Evolutionary conservation across 2,113 vertebrate species (phyloP), one percentile per base, ranked within the genome.

Genomic region (Rhineura floridana): DNA sequence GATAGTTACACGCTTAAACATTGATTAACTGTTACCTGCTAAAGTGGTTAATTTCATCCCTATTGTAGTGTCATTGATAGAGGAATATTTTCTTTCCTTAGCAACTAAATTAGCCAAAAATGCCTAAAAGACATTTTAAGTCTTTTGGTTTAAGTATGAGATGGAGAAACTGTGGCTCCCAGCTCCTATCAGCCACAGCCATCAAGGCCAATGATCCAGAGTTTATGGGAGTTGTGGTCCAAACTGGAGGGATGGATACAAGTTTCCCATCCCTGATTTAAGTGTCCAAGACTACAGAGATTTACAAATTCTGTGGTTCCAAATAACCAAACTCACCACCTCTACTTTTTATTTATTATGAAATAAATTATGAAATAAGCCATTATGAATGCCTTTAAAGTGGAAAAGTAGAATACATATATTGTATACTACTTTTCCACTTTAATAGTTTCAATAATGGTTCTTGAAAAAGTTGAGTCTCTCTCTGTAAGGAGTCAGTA

Each of bases 11-110:
- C 90, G 6, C 0, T 86, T 83, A 88, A 72, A 12, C 19, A 84
- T 48, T 73, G 69, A 90, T 81, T 84, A 87, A n/a, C 87, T 85
- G 93, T 90, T 88, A 44, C 55, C n/a, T 2, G 19, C 1, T 4
- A 33, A 75, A 90, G 65, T 8, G 50, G 13, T 1, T 44, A 89
- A 86, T 81, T 55, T 8, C 0, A 82, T 13, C 0, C 3, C 2
- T 52, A 6, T 6, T 86, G 13, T 44, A 75, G 21, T 13, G 1
- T 28, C 42, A 75, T 59, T 48, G 77, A 6, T 0, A 0, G 2
- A 19, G 12, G 42, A 70, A 11, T 50, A 36, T 3, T 86, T 42
- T 3, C 28, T 25, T 6, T 1, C 4, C n/a, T 55, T 55, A 63
- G 6, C 36, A 39, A 62, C 23, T 63, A 81, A 42, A 63, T 63